Evolutionary conservation across 2,888 invertebrate genomes (phyloP).

Genomic region (Amblyteles armatorius): DNA sequence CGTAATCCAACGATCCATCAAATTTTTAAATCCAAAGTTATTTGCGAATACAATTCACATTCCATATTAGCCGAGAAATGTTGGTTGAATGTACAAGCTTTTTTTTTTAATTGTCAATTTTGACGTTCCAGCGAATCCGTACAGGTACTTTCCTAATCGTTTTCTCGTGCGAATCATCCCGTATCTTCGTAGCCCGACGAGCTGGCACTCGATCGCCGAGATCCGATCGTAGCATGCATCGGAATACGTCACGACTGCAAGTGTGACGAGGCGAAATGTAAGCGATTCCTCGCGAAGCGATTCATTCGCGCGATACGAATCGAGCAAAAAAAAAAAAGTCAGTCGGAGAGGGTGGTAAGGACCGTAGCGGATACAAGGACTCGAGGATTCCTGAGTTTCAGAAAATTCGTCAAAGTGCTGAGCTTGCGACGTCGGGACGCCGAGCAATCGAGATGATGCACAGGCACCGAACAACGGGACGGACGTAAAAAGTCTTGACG

Average conservation of each 20-base stretch:
- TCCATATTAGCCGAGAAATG: too few relatives aligned
- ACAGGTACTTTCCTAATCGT: not conserved
- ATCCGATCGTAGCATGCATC: slow-evolving; percentile 30
- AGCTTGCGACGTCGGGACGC: slow-evolving; percentile 60
- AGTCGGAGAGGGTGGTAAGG: slow-evolving; percentile 37
- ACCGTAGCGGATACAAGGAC: not conserved
- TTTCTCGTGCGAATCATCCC: not conserved
- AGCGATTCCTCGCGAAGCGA: slow-evolving; percentile 57
- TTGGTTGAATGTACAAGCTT: too few relatives aligned
- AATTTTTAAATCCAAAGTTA: not conserved
- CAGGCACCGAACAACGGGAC: slow-evolving; percentile 25
- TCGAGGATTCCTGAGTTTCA: slow-evolving; percentile 62
- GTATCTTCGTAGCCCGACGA: slow-evolving; percentile 29
- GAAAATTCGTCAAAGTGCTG: slow-evolving; percentile 68
- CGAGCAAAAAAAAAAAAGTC: slow-evolving; percentile 5
- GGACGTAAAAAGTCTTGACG: slow-evolving; percentile 52
- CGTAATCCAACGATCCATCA: not conserved
- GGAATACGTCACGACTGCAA: slow-evolving; percentile 37
- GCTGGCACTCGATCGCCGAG: slow-evolving; percentile 25
- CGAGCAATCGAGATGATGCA: slow-evolving; percentile 33
- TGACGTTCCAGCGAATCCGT: too few relatives aligned
- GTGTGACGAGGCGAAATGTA: slow-evolving; percentile 55
- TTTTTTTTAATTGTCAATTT: too few relatives aligned
- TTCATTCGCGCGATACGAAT: slow-evolving; percentile 55
- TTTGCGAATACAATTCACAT: not conserved